Conservation (phyloP, 2,113 vertebrate genomes). For the Syngnathoides biaculeatus region DNA sequence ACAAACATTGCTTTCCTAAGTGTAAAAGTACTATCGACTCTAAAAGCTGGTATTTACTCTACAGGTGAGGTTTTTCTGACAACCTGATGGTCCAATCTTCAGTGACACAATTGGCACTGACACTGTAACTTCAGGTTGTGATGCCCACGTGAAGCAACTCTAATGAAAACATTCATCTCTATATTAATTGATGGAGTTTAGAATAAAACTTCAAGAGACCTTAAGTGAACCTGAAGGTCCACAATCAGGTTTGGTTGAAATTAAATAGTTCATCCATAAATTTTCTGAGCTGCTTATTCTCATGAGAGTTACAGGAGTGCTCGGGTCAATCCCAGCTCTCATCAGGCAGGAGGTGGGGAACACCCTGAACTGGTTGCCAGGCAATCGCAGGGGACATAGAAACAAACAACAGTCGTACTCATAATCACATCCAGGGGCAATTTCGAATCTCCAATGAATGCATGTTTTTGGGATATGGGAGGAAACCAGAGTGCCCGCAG, state of each 20-base stretch:
- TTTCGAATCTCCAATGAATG: no score
- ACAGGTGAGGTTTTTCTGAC: slow-evolving; percentile 16
- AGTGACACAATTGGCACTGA: slow-evolving; percentile 23
- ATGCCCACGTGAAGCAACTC: neutral
- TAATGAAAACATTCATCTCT: neutral
- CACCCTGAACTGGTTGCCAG: no score
- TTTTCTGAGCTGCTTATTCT: no score
- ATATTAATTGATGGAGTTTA: neutral
- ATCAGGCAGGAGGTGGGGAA: no score
- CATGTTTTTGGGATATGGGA: no score
- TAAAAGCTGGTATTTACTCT: slow-evolving; percentile 5
- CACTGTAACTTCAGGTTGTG: neutral
- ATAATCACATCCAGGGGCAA: no score
- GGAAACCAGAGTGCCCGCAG: no score
- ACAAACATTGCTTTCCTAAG: slow-evolving; percentile 7
- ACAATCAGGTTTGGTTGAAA: neutral
- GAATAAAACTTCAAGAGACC: neutral
- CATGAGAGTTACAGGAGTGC: no score
- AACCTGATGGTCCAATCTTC: slow-evolving; percentile 17
- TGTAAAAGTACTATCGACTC: neutral
- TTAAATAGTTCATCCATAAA: no score
- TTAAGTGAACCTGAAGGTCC: slow-evolving; percentile 1
- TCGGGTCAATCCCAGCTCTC: no score
- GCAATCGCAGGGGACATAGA: no score
- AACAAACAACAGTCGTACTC: no score